These are phyloP conservation scores for Actias luna DNA, from an alignment of 2,888 invertebrate species.

Conservation along the genomic window DNA sequence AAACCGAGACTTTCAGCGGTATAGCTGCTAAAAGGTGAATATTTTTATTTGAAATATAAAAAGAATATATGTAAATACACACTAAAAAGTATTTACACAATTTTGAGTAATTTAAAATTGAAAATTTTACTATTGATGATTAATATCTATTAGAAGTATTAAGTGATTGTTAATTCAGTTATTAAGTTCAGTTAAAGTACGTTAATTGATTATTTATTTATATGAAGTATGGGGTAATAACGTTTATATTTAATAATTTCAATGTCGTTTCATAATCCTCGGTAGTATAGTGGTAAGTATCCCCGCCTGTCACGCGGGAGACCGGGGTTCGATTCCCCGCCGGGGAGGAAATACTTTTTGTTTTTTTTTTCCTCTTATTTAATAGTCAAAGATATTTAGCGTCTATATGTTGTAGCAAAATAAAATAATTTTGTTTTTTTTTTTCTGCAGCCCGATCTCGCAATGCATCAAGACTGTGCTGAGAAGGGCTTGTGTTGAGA, in stretches of 20 bases:
- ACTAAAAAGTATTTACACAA: too few species aligned
- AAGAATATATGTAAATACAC: neutral
- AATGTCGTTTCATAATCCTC: constrained; percentile 61
- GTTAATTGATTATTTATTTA: neutral
- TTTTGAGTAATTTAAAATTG: too few species aligned
- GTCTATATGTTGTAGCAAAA: too few species aligned
- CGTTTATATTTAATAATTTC: constrained; percentile 11
- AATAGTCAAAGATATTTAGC: too few species aligned
- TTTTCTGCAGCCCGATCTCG: constrained; percentile 70
- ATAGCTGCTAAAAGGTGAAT: constrained; percentile 74
- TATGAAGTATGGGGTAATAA: neutral
- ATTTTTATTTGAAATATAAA: constrained; percentile 16
- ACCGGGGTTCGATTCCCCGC: constrained; percentile 83
- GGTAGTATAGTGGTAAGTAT: constrained; percentile 80
- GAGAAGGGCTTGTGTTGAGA: constrained; percentile 77
- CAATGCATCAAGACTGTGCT: constrained; percentile 79
- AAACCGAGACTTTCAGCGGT: constrained; percentile 72
- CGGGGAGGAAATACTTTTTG: constrained; percentile 39
- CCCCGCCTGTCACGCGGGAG: constrained; percentile 81
- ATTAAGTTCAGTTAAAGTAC: too few species aligned
- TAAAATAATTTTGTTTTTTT: too few species aligned
- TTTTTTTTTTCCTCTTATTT: too few species aligned
- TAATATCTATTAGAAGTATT: too few species aligned
- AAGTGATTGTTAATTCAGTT: too few species aligned
- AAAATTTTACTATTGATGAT: too few species aligned